A percentile compares a stretch with the other conserved stretches of the same genome.
Evolutionary conservation across 1,140 invertebrate species (phyloP).

Genomic region (Drosophila malerkotliana): DNA sequence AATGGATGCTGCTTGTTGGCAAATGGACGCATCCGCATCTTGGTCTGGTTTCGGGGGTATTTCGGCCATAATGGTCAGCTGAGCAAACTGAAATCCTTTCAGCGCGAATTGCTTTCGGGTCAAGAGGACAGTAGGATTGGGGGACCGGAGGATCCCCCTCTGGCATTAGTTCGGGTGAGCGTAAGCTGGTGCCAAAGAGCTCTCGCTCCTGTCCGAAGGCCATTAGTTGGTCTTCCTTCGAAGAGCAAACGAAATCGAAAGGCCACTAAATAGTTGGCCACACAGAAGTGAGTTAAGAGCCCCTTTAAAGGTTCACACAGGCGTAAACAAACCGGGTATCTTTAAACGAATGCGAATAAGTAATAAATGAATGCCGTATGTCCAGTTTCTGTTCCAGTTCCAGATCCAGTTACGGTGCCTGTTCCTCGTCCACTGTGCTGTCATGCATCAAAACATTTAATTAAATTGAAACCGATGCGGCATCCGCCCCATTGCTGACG

Average conservation of each 20-base stretch:
- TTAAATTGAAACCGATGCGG: slow-evolving; percentile 73
- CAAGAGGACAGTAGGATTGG: slow-evolving; percentile 6
- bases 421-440: slow-evolving; percentile 41
- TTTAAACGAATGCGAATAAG: slow-evolving; percentile 73
- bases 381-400: slow-evolving; percentile 10
- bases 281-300: background rate
- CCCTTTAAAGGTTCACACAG: slow-evolving; percentile 46
- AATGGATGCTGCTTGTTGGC: slow-evolving; percentile 28
- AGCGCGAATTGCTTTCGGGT: slow-evolving; percentile 57
- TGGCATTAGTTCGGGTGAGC: slow-evolving; percentile 49
- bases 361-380: slow-evolving; percentile 50
- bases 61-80: slow-evolving; percentile 45
- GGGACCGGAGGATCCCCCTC: slow-evolving; percentile 15
- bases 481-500: slow-evolving; percentile 38
- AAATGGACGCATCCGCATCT: slow-evolving; percentile 42
- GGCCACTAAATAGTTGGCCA: background rate
- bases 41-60: background rate
- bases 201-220: slow-evolving; percentile 29
- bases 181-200: slow-evolving; percentile 27
- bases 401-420: slow-evolving; percentile 1
- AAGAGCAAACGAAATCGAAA: slow-evolving; percentile 1
- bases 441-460: slow-evolving; percentile 82
- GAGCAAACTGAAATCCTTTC: slow-evolving; percentile 70
- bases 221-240: slow-evolving; percentile 56
- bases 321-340: slow-evolving; percentile 52